Conservation (phyloP, 2,797 vertebrate genomes). For the Buceros bicornis region DNA sequence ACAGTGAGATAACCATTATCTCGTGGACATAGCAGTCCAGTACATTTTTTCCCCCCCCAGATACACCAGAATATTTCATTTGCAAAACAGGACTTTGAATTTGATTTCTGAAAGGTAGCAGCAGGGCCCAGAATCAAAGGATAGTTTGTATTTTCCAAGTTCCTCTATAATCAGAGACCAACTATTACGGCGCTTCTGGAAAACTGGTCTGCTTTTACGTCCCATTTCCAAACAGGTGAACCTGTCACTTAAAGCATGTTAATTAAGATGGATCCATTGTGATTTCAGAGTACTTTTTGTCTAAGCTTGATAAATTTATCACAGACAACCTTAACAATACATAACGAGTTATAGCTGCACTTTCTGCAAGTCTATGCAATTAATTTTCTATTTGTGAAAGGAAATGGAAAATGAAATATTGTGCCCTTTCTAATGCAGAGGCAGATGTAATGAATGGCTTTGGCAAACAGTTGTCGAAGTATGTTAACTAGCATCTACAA, state of each 20-base stretch:
- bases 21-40: not conserved
- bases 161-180: not conserved
- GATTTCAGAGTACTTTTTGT: slow-evolving; percentile 75
- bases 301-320: slow-evolving; percentile 75
- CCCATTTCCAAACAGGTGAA: slow-evolving; percentile 55
- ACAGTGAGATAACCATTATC: slow-evolving; percentile 55
- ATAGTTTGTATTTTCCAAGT: not conserved
- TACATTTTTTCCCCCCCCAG: not conserved
- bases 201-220: slow-evolving; percentile 36
- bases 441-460: slow-evolving; percentile 61
- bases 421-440: slow-evolving; percentile 55
- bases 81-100: slow-evolving; percentile 36
- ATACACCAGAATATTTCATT: not conserved
- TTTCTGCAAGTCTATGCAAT: slow-evolving; percentile 66
- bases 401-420: slow-evolving; percentile 75
- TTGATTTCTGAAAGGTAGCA: slow-evolving; percentile 19
- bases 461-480: slow-evolving; percentile 65
- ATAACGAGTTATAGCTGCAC: slow-evolving; percentile 63
- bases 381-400: slow-evolving; percentile 75
- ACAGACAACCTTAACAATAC: slow-evolving; percentile 74
- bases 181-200: not conserved
- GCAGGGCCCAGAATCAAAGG: slow-evolving; percentile 14
- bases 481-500: slow-evolving; percentile 54
- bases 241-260: slow-evolving; percentile 59
- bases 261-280: slow-evolving; percentile 75